Base-by-base conservation (phyloP, 92 coral and sea anemone genomes). In the Palythoa heliodiscus region DNA sequence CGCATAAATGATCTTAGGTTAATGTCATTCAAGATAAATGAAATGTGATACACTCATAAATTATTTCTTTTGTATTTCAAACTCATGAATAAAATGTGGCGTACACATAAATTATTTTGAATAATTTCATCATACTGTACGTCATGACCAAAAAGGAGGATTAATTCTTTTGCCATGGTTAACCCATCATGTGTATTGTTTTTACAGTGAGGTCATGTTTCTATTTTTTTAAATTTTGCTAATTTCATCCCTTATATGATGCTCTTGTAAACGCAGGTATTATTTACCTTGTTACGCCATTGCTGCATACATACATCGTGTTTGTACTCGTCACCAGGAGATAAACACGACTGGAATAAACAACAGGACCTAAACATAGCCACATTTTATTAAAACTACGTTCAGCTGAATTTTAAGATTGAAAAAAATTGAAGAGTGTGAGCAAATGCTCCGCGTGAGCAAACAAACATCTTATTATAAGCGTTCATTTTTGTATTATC, bases 291-390 rank as follows among this genome's bases (percentile, higher is more conserved):
- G 2, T 52, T 71, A 71, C 7, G 43, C 87, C 85, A 55, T 74
- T 48, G 72, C 92, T 90, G 82, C 90, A 82, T 17, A 83, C 85
- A 55, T 90, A 87, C 92, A 90, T 87, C 37, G 25, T 61, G 71
- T 86, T 75, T n/a, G 50, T 43, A 38, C 1, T 15, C 4, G 76
- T 35, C 47, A 87, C 88, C 86, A 90, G 60, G 35, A 87, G 77
- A 40, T 87, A 90, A 37, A 87, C 87, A 23, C 92, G 92, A 10
- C 87, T 75, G 1, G 83, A 82, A 40, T 77, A 89, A 19, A 52
- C 78, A 82, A 89, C 69, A 1, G 90, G 74, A 68, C 68, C 76
- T 68, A 82, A 5, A 68, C 16, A 48, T 15, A 78, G 73, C 38
- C 25, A n/a, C n/a, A 77, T 19, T 23, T 47, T 47, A 8, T 40